Evolutionary conservation across 2,888 invertebrate genomes (phyloP), one percentile per base, ranked within the genome.

Genomic region (Tryphoninae sp.): DNA sequence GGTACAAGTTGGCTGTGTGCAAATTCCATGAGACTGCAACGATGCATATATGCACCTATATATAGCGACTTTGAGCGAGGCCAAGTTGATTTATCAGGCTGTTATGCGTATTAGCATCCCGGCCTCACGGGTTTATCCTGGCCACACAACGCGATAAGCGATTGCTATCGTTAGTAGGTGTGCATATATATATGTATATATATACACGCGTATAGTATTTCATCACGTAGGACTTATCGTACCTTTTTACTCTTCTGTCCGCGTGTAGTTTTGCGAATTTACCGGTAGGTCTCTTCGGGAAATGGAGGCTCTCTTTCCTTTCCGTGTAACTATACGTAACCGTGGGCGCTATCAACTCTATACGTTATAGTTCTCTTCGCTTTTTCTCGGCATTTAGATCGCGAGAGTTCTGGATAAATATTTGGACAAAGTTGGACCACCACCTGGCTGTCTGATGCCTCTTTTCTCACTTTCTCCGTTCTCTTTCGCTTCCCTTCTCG

Each of bases 371-470:
- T 51, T 62, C 22, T 77, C n/a, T 3, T 13, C 49, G 40, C 19
- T 67, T 62, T n/a, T 49, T 62, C 65, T 26, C 55, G 74, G 62
- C 61, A 67, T 81, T 64, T 64, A 45, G 76, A 78, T 81, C 74
- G 49, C n/a, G 23, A 65, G 55, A 73, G 80, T 81, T 76, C 75
- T 80, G 65, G 49, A 78, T 71, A 85, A 86, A 87, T 84, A 86
- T 85, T 86, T 86, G 76, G 73, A 83, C 67, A 83, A 81, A 82
- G 69, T 80, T 84, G 75, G 74, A 79, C 75, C 83, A 81, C 78
- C 83, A 73, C 77, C 64, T 82, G 62, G 76, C 78, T 62, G 77
- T 73, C 79, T 78, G 73, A 83, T 82, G 73, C 80, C 78, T 80
- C 58, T 80, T 84, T 65, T 80, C 80, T 80, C 71, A 71, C 51